Evolutionary conservation across 2,888 invertebrate genomes (phyloP), one percentile per base, ranked within the genome.

Genomic region (Morinoia aosen): DNA sequence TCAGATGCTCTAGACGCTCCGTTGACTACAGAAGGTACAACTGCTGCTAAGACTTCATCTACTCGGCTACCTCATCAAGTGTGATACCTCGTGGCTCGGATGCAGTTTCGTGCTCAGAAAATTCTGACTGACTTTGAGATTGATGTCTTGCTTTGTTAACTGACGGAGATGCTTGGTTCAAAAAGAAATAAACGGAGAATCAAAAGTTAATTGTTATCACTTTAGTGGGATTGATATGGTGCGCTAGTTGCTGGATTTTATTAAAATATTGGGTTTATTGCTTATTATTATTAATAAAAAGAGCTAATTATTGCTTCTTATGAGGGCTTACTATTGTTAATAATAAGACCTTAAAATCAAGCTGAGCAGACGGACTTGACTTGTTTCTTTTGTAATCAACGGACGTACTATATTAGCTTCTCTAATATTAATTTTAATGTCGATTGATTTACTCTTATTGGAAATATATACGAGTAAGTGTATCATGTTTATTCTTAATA

Each of bases 401-500:
- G 90, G 90, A 90, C 90, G 39, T 90, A 48, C 48, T 48, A 90
- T 48, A 11, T 90, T 48, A 40, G 90, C 90, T 90, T 39, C 48
- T 39, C 90, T 90, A 90, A 90, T 90, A 40, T 90, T 90, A 90
- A 90, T 90, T 90, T 90, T 90, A 39, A 90, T 90, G 90, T 40
- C 90, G 12, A 90, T 90, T 90, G 90, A 90, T 90, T 90, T 90
- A 90, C 14, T 90, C 90, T 90, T 90, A 90, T 93, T 48, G 48
- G 57, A 93, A 93, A 57, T 93, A 93, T 93, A 93, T 93, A 93
- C 33, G 57, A 57, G 93, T 93, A 93, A 93, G 93, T 93, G 93
- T 93, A 93, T 93, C 93, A 93, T 93, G 93, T 93, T 93, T 93
- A 93, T 93, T 93, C 93, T 93, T 93, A 93, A 93, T 93, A 93